A percentile compares a stretch with the other conserved stretches of the same genome.
phyloP scores from a whole-genome alignment of 2,888 invertebrate genomes.

The Cyrtodaria siliqua region DNA sequence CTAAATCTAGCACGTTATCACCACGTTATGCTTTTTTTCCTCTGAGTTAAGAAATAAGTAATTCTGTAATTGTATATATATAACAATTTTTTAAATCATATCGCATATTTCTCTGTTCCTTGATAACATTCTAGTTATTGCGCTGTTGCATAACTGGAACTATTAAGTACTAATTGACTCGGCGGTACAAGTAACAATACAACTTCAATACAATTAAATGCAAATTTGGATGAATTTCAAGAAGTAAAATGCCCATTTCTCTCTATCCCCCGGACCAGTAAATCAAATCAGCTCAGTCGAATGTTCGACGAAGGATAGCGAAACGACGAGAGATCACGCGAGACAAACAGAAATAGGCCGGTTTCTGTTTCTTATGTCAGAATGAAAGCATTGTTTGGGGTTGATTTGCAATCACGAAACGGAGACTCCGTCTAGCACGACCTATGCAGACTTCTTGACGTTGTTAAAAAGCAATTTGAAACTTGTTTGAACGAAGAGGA shows the following conservation, averaged over 20 bases:
- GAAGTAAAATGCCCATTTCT: not conserved
- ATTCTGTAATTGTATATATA: too few species aligned
- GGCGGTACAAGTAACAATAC: too few species aligned
- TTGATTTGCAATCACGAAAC: constrained; percentile 16
- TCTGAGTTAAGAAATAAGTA: too few species aligned
- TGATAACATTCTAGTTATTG: too few species aligned
- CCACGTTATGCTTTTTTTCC: too few species aligned
- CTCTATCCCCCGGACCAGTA: constrained; percentile 10
- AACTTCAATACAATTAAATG: too few species aligned
- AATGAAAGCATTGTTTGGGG: constrained; percentile 34
- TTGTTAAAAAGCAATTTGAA: constrained; percentile 37
- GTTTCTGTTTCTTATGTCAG: constrained; percentile 35
- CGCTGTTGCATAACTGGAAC: too few species aligned
- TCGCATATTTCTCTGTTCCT: too few species aligned
- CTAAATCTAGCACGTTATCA: too few species aligned
- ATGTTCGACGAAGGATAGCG: constrained; percentile 30
- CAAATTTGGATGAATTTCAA: too few species aligned
- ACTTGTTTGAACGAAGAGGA: constrained; percentile 18
- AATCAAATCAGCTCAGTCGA: constrained; percentile 32
- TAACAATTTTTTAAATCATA: too few species aligned
- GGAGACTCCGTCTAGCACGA: constrained; percentile 11
- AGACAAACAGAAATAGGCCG: constrained; percentile 32
- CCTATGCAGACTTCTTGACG: constrained; percentile 33
- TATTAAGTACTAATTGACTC: too few species aligned
- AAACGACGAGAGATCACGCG: constrained; percentile 51